A percentile compares a stretch with the other conserved stretches of the same genome.
Evolutionary conservation across 2,888 invertebrate species (phyloP).

Genomic region (Sialis lutaria): DNA sequence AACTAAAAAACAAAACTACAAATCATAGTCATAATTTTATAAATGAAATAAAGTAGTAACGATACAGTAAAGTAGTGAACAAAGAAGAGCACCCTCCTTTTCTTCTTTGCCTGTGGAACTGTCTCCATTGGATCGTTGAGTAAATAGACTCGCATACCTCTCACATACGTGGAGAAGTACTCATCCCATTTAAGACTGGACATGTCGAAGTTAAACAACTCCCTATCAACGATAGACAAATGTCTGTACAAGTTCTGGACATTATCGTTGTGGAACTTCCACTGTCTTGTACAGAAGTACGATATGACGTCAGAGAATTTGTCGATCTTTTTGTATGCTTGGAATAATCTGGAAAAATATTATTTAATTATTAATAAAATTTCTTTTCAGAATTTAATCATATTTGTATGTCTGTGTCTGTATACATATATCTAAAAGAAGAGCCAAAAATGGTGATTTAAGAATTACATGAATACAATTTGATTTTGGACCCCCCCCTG

Average conservation of each 20-base stretch:
- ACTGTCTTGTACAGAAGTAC: conserved; percentile 64
- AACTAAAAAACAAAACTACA: too few relatives aligned
- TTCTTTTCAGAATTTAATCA: too few relatives aligned
- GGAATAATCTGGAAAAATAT: conserved; percentile 41
- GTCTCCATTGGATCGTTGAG: conserved; percentile 65
- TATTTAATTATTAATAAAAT: too few relatives aligned
- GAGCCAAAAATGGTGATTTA: too few relatives aligned
- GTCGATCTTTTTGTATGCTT: conserved; percentile 57
- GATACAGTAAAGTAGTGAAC: conserved; percentile 15
- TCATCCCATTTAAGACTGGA: conserved; percentile 55
- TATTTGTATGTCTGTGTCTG: too few relatives aligned
- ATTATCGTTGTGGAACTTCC: conserved; percentile 50
- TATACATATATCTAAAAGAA: too few relatives aligned
- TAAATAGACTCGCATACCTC: conserved; percentile 59
- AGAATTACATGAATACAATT: too few relatives aligned
- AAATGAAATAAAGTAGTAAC: too few relatives aligned
- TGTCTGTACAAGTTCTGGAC: conserved; percentile 37
- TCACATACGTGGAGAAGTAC: conserved; percentile 47
- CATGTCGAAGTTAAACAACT: conserved; percentile 55
- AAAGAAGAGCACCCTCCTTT: conserved; percentile 18
- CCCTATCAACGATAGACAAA: conserved; percentile 36
- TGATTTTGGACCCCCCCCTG: too few relatives aligned
- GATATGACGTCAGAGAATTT: conserved; percentile 52
- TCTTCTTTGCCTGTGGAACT: conserved; percentile 48
- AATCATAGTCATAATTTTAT: too few relatives aligned